phyloP scores from a whole-genome alignment of 1,140 invertebrate species.

The Mycetomoellerius zeteki region DNA sequence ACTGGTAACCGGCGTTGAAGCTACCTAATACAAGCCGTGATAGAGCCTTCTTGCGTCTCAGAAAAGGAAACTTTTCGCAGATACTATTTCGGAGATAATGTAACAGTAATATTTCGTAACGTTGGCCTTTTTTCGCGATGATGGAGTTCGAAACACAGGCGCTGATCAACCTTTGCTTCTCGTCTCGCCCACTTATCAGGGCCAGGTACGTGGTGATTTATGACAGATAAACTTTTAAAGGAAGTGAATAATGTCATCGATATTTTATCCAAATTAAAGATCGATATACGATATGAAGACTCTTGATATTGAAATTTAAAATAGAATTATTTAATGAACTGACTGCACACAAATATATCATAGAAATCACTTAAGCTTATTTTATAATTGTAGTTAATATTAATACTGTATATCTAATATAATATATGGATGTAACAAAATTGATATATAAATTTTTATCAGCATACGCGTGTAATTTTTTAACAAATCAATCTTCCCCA shows the following conservation, averaged over 20 bases:
- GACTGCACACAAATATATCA: no score
- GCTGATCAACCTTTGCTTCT: conserved; percentile 81
- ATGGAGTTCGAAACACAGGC: conserved; percentile 83
- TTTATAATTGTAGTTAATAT: neutral
- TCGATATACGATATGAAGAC: neutral
- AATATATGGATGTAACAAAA: neutral
- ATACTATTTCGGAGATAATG: neutral
- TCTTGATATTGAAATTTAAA: neutral
- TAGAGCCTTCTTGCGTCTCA: neutral
- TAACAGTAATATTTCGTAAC: conserved; percentile 27
- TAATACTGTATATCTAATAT: neutral
- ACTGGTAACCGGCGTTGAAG: conserved; percentile 64
- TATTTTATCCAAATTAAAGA: neutral
- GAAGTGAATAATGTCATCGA: neutral
- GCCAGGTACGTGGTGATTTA: conserved; percentile 76
- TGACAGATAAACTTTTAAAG: neutral
- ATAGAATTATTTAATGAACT: neutral
- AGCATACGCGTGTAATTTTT: neutral
- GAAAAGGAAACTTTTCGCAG: neutral
- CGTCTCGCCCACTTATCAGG: conserved; percentile 73
- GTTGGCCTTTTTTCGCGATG: neutral
- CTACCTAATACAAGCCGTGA: neutral
- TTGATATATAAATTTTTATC: neutral
- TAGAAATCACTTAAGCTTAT: neutral
- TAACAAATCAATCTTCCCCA: neutral